Evolutionary conservation across 2,888 invertebrate species (phyloP).

Genomic region (Suillia variegata): DNA sequence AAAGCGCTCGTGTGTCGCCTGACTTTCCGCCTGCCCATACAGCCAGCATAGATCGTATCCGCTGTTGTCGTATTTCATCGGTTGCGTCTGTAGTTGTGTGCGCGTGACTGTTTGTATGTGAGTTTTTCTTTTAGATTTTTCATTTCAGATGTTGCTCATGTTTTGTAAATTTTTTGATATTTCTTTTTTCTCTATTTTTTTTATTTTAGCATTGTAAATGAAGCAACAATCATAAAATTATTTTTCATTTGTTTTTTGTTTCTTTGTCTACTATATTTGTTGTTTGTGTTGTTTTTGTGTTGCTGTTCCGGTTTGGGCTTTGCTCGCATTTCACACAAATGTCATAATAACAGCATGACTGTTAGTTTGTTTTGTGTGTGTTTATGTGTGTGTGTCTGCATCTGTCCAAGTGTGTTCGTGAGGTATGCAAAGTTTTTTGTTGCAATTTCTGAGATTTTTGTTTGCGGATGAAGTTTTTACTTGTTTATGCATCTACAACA

Average conservation of each 20-base stretch:
- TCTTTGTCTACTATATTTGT: background rate
- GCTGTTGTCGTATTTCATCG: too few species aligned
- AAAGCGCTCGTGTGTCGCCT: too few species aligned
- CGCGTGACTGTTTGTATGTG: slow-evolving; percentile 8
- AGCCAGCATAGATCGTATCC: too few species aligned
- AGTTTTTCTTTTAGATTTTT: slow-evolving; percentile 25
- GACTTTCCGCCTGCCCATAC: too few species aligned
- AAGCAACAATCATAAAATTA: slow-evolving; percentile 35
- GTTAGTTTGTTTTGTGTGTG: background rate
- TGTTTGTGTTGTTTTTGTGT: background rate
- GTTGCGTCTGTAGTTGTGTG: slow-evolving; percentile 15
- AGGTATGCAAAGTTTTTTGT: background rate
- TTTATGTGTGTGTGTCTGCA: background rate
- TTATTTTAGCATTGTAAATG: slow-evolving; percentile 43
- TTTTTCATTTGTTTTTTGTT: slow-evolving; percentile 7
- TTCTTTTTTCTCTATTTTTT: slow-evolving; percentile 2
- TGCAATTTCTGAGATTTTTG: background rate
- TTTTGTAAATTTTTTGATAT: slow-evolving; percentile 20
- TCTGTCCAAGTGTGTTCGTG: background rate
- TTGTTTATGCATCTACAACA: background rate
- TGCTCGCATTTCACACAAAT: slow-evolving; percentile 6
- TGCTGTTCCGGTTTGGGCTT: slow-evolving; percentile 21
- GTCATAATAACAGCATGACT: slow-evolving; percentile 5
- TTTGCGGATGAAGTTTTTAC: background rate
- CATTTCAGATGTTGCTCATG: slow-evolving; percentile 46